These are phyloP conservation scores for Melikaiella ostensackeni DNA, from an alignment of 2,888 invertebrate genomes.

Conservation along the genomic window DNA sequence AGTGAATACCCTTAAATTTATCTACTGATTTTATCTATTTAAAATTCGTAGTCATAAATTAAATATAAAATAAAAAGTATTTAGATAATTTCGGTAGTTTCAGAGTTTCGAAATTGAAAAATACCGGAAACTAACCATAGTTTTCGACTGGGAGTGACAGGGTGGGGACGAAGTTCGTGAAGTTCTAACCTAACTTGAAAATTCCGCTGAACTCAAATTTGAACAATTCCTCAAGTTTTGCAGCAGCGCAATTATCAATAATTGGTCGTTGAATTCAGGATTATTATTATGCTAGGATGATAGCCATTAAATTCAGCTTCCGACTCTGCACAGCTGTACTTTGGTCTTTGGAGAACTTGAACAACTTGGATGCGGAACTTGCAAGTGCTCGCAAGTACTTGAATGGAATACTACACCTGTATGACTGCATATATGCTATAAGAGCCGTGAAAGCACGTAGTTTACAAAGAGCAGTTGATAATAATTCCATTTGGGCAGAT, in stretches of 20 bases:
- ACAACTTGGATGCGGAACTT: slow-evolving; percentile 4
- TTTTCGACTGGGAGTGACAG: neutral
- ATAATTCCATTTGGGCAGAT: slow-evolving; percentile 56
- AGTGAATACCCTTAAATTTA: too few species aligned
- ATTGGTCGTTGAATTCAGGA: slow-evolving; percentile 9
- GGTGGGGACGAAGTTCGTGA: too few species aligned
- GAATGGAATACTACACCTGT: neutral
- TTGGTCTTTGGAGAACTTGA: neutral
- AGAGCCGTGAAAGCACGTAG: neutral
- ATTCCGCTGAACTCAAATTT: neutral
- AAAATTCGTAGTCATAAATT: too few species aligned
- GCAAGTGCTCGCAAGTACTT: neutral
- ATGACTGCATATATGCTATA: neutral
- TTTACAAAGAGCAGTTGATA: slow-evolving; percentile 45
- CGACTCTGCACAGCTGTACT: neutral
- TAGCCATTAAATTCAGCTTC: slow-evolving; percentile 27
- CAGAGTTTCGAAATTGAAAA: neutral
- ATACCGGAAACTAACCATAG: neutral
- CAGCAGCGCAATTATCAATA: slow-evolving; percentile 18
- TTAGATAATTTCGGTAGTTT: too few species aligned
- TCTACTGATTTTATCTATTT: too few species aligned
- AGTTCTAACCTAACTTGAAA: neutral
- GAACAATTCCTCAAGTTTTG: neutral
- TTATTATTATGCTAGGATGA: slow-evolving; percentile 23
- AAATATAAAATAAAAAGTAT: too few species aligned